Evolutionary conservation across 2,888 invertebrate genomes (phyloP).

Genomic region (Leptopterna dolabrata): DNA sequence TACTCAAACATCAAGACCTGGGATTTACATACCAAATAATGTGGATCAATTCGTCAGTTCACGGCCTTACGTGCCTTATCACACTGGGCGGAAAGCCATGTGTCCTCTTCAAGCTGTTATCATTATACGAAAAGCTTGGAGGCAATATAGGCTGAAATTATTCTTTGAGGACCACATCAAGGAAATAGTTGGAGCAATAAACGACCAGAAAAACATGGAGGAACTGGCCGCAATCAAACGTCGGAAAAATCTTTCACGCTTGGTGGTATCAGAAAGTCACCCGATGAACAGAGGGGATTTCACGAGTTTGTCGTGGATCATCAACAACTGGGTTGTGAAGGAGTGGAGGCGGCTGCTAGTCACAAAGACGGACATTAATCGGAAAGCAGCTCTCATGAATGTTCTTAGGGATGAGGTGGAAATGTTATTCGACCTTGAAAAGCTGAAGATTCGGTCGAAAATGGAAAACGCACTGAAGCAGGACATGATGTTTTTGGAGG

Average conservation of each 20-base stretch:
- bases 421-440: slow-evolving; percentile 76
- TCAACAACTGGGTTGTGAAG: slow-evolving; percentile 77
- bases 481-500: slow-evolving; percentile 71
- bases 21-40: slow-evolving; percentile 73
- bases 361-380: slow-evolving; percentile 75
- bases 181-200: slow-evolving; percentile 29
- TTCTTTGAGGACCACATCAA: slow-evolving; percentile 39
- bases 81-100: not conserved
- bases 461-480: slow-evolving; percentile 59
- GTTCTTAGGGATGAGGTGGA: slow-evolving; percentile 81
- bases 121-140: slow-evolving; percentile 35
- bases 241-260: not conserved
- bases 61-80: not conserved
- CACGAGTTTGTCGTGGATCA: slow-evolving; percentile 77
- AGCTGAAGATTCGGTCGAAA: slow-evolving; percentile 73
- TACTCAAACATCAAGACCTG: slow-evolving; percentile 61
- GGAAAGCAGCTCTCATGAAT: slow-evolving; percentile 77
- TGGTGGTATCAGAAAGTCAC: slow-evolving; percentile 68
- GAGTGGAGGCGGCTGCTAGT: slow-evolving; percentile 74
- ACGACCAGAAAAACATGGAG: slow-evolving; percentile 28
- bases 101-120: not conserved
- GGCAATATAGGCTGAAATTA: not conserved
- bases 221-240: not conserved
- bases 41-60: slow-evolving; percentile 74
- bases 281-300: slow-evolving; percentile 80